These are phyloP conservation scores for Zaprionus bogoriensis DNA, from an alignment of 2,888 invertebrate genomes.

Conservation along the genomic window DNA sequence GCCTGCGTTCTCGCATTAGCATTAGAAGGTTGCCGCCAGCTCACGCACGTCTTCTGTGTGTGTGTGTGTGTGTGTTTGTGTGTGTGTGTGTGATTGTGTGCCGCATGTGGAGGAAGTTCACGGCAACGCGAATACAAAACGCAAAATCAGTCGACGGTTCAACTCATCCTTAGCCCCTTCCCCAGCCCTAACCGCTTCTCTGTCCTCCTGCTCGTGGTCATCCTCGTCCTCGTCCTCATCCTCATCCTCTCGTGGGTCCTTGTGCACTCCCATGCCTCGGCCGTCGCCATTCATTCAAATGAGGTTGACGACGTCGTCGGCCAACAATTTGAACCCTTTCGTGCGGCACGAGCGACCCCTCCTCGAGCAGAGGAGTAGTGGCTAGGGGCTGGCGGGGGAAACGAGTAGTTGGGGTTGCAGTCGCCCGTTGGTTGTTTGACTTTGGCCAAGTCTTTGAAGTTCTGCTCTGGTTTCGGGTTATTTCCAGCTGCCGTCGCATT, in stretches of 20 bases:
- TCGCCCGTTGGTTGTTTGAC: constrained; percentile 42
- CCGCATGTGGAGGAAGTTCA: constrained; percentile 21
- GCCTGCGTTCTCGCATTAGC: constrained; percentile 75
- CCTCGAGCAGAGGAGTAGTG: not conserved
- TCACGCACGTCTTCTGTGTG: constrained; percentile 46
- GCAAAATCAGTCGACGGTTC: constrained; percentile 58
- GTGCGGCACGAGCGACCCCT: constrained; percentile 35
- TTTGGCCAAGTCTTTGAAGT: constrained; percentile 65
- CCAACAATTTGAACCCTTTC: constrained; percentile 71
- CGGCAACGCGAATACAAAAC: constrained; percentile 50
- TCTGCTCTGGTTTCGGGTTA: constrained; percentile 11
- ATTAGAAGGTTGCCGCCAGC: constrained; percentile 55
- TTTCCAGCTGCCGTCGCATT: constrained; percentile 10
- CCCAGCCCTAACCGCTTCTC: not conserved
- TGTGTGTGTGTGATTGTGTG: constrained; percentile 7
- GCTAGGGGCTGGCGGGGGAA: not conserved
- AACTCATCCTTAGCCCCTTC: not conserved
- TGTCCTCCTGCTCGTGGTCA: not conserved
- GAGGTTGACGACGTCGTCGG: constrained; percentile 49
- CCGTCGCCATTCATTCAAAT: constrained; percentile 60
- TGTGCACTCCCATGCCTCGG: constrained; percentile 14
- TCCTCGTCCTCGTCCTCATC: not conserved
- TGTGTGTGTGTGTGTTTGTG: constrained; percentile 6
- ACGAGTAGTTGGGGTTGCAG: constrained; percentile 6
- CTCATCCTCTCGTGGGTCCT: not conserved